phyloP scores from a whole-genome alignment of 1,140 invertebrate genomes.

The Littorina saxatilis region DNA sequence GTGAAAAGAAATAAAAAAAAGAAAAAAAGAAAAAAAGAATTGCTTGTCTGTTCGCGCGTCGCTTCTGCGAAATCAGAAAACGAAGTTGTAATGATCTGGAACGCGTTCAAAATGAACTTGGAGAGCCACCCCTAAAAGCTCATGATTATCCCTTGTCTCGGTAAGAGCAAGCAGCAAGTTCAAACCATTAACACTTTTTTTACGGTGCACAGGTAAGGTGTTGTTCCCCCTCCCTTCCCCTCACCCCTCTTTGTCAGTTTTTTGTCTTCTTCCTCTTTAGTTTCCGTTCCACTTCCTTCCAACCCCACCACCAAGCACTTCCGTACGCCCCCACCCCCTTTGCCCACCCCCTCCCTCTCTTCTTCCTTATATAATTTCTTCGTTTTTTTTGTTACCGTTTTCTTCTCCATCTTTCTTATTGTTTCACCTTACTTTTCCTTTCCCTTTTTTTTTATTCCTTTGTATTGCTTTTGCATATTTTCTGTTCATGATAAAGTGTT shows the following conservation, averaged over 20 bases:
- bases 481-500: no score
- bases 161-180: not conserved
- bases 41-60: not conserved
- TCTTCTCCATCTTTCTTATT: not conserved
- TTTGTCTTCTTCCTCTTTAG: no score
- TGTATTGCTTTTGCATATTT: no score
- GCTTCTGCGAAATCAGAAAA: not conserved
- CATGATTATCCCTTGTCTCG: not conserved
- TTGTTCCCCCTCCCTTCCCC: not conserved
- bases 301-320: not conserved
- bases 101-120: no score
- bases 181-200: not conserved
- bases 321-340: no score
- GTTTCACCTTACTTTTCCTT: not conserved
- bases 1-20: no score
- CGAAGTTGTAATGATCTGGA: no score
- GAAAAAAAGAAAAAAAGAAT: no score
- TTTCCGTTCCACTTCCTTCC: not conserved
- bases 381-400: not conserved
- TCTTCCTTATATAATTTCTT: not conserved
- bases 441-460: no score
- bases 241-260: no score
- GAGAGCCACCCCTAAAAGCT: no score
- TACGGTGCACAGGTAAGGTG: not conserved
- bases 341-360: not conserved